These are phyloP conservation scores for Antennarius striatus DNA, from an alignment of 2,113 vertebrate genomes.

Conservation along the genomic window DNA sequence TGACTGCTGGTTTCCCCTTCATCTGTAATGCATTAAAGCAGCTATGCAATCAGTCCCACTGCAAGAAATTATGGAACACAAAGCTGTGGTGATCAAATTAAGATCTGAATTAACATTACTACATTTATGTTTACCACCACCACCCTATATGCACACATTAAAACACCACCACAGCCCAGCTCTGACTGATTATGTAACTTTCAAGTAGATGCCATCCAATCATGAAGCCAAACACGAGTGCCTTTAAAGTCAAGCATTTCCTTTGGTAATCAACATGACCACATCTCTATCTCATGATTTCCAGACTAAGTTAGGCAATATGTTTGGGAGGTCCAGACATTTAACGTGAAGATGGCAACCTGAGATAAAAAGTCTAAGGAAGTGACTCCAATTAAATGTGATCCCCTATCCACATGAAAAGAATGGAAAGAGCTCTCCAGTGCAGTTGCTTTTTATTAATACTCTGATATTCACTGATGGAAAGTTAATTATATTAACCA, in stretches of 20 bases:
- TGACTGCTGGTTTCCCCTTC: not conserved
- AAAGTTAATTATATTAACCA: not conserved
- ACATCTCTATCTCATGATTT: not conserved
- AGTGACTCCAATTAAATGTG: conserved; percentile 12
- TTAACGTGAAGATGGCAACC: conserved; percentile 37
- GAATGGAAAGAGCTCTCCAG: conserved; percentile 6
- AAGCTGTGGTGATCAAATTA: not conserved
- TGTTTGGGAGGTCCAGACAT: conserved; percentile 1
- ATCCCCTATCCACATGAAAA: conserved; percentile 3
- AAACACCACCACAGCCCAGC: conserved; percentile 18
- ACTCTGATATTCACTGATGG: not conserved
- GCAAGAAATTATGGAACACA: not conserved
- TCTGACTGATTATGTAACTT: conserved; percentile 21
- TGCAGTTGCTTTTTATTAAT: not conserved
- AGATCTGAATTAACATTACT: conserved; percentile 9
- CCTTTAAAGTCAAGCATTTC: not conserved
- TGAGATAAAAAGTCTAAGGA: conserved; percentile 13
- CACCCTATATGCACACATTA: conserved; percentile 11
- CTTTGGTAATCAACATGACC: not conserved
- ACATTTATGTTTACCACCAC: conserved; percentile 8
- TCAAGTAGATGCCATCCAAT: not conserved
- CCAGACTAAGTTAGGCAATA: not conserved
- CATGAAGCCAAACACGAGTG: not conserved
- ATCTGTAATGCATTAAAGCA: not conserved
- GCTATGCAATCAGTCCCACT: not conserved